Conservation (phyloP, 2,888 invertebrate species). For the Furcula furcula region DNA sequence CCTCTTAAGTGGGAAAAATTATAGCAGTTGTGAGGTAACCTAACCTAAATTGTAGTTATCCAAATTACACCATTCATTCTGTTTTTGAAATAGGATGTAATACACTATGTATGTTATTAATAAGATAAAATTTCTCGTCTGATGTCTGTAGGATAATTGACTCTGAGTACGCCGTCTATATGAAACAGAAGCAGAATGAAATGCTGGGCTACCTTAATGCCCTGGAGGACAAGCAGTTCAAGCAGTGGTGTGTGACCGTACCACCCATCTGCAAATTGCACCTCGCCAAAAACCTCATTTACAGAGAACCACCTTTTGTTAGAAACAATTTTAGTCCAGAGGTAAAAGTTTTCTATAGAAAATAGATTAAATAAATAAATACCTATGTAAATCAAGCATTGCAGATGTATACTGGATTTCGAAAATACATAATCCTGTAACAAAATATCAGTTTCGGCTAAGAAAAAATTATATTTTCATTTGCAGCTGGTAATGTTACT, state of each 20-base stretch:
- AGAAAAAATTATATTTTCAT: neutral
- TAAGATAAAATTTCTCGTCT: too few species aligned
- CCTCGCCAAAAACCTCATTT: conserved; percentile 83
- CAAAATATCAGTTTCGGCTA: too few species aligned
- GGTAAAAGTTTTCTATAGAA: conserved; percentile 48
- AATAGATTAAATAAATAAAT: too few species aligned
- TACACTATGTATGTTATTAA: neutral
- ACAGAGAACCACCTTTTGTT: conserved; percentile 78
- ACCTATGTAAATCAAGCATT: too few species aligned
- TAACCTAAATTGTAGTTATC: too few species aligned
- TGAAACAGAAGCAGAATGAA: conserved; percentile 84
- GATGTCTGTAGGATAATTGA: conserved; percentile 80
- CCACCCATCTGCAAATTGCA: conserved; percentile 84
- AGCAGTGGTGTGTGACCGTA: conserved; percentile 86
- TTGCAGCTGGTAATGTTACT: conserved; percentile 85
- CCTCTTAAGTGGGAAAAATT: too few species aligned
- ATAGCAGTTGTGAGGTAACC: too few species aligned
- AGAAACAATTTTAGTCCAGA: conserved; percentile 86
- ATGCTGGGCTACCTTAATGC: conserved; percentile 84
- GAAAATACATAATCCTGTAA: too few species aligned
- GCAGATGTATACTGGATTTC: too few species aligned
- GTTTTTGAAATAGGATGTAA: neutral
- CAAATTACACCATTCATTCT: too few species aligned
- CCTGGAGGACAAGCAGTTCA: conserved; percentile 84
- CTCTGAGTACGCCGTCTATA: conserved; percentile 78